phyloP scores from a whole-genome alignment of 2,113 vertebrate genomes.

The Oncorhynchus masou region DNA sequence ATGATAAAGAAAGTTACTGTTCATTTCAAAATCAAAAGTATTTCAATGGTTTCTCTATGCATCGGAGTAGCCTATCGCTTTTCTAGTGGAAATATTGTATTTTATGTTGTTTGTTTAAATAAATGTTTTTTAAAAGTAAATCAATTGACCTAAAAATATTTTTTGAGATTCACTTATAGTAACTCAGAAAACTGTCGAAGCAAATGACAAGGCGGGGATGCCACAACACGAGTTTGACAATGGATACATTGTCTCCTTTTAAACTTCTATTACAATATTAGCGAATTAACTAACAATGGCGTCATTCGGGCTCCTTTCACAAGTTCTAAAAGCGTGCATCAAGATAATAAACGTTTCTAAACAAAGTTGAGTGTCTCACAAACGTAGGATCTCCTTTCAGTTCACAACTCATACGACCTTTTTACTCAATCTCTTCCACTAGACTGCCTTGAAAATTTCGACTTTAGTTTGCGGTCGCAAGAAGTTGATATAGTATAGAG shows the following conservation, averaged over 20 bases:
- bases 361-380: constrained; percentile 12
- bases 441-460: not conserved
- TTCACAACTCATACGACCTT: not conserved
- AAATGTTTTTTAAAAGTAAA: no score
- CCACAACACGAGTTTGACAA: constrained; percentile 26
- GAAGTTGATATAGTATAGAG: not conserved
- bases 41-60: no score
- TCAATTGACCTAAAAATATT: no score
- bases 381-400: not conserved
- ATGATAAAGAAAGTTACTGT: no score
- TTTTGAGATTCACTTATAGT: no score
- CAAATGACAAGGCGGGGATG: not conserved
- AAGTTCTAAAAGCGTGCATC: not conserved
- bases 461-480: not conserved
- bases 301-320: not conserved
- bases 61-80: no score
- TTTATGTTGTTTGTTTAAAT: no score
- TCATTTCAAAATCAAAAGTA: no score
- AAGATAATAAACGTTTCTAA: constrained; percentile 18
- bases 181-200: no score
- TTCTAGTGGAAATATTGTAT: no score
- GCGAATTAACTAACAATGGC: constrained; percentile 23
- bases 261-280: constrained; percentile 8
- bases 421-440: not conserved
- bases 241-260: constrained; percentile 17